Conservation (phyloP, 2,113 vertebrate species). For the Psophia crepitans region DNA sequence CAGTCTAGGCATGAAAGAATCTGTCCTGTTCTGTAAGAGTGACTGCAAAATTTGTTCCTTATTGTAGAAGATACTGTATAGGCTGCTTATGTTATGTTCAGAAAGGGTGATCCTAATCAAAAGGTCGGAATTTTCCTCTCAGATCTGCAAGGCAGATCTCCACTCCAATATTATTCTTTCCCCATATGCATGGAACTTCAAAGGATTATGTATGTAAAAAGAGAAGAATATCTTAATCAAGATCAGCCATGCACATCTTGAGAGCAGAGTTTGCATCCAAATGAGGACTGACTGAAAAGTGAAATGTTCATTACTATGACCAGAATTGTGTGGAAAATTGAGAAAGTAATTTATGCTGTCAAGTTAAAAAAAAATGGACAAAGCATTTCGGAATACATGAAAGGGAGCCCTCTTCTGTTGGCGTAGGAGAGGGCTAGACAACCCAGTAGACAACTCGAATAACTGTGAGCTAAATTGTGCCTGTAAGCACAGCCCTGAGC, state of each 20-base stretch:
- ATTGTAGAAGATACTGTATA: not conserved
- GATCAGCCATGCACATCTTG: constrained; percentile 42
- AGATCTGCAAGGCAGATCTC: constrained; percentile 28
- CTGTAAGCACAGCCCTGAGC: not conserved
- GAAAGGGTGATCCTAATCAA: not conserved
- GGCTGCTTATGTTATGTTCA: not conserved
- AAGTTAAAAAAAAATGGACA: constrained; percentile 15
- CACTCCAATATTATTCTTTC: constrained; percentile 34
- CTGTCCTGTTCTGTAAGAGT: not conserved
- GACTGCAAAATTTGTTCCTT: not conserved
- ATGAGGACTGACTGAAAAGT: constrained; percentile 40
- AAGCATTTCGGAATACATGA: not conserved
- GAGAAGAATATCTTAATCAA: constrained; percentile 62
- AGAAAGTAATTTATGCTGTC: constrained; percentile 34
- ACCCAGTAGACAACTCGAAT: not conserved
- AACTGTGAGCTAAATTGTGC: not conserved
- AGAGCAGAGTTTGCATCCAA: constrained; percentile 33
- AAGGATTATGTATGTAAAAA: constrained; percentile 32
- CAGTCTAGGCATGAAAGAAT: not conserved
- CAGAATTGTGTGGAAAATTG: constrained; percentile 20
- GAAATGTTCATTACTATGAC: constrained; percentile 34
- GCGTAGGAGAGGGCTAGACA: not conserved
- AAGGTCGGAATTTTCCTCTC: constrained; percentile 13
- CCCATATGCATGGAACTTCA: constrained; percentile 21
- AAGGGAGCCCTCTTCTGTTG: not conserved